These are phyloP conservation scores for Fratercula arctica DNA, from an alignment of 2,797 vertebrate species.

Conservation along the genomic window DNA sequence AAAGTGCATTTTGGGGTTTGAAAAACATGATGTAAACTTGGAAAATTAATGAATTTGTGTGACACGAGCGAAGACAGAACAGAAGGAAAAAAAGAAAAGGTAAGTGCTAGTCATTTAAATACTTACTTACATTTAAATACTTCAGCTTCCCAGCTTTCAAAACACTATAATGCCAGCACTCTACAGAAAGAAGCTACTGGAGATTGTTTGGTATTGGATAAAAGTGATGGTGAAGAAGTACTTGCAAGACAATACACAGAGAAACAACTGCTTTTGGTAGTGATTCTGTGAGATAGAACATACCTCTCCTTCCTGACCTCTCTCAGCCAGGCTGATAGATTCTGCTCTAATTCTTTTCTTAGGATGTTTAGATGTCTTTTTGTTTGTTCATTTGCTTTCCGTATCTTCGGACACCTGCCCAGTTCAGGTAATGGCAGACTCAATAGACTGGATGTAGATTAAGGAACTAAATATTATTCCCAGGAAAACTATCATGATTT, in stretches of 20 bases:
- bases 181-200: background rate
- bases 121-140: slow-evolving; percentile 15
- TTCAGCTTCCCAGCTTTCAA: background rate
- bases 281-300: background rate
- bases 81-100: background rate
- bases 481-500: background rate
- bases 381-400: background rate
- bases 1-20: background rate
- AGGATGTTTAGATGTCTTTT: background rate
- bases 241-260: background rate
- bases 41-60: background rate
- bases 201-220: background rate
- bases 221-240: background rate
- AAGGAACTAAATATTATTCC: background rate
- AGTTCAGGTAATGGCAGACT: background rate
- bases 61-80: background rate
- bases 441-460: background rate
- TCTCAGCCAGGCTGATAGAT: background rate
- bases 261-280: background rate
- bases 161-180: background rate
- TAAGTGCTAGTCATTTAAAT: background rate
- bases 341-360: background rate
- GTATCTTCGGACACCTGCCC: background rate
- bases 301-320: background rate
- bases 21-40: background rate